Percentiles rank a stretch among this genome's conserved stretches.
These are phyloP conservation scores for Pangasius sanitwongsei DNA, from an alignment of 2,797 vertebrate genomes.

Conservation along the genomic window DNA sequence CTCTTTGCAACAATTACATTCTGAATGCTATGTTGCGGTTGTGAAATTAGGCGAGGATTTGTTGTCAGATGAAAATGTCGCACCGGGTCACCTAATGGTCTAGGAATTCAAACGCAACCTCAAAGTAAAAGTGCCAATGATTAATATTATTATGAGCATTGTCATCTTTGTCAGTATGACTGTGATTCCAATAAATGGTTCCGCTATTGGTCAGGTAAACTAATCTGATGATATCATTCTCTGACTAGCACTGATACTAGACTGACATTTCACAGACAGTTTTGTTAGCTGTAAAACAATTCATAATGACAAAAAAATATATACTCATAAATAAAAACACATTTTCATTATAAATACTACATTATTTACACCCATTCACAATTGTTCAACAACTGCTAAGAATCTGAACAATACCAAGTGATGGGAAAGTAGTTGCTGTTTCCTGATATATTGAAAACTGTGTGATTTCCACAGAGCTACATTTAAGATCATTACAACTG, in stretches of 20 bases:
- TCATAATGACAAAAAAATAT: neutral
- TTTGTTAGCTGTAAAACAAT: neutral
- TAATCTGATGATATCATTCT: neutral
- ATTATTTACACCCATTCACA: slow-evolving; percentile 35
- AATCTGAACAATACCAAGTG: slow-evolving; percentile 6
- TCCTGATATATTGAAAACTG: neutral
- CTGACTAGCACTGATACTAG: neutral
- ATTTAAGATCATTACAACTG: neutral
- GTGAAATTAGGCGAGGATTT: neutral
- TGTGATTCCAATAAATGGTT: neutral
- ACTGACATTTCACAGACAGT: slow-evolving; percentile 4
- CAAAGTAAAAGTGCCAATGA: neutral
- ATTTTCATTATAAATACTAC: slow-evolving; percentile 7
- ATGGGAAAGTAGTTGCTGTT: neutral
- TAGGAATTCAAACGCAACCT: neutral
- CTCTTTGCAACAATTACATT: neutral
- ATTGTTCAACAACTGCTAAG: neutral
- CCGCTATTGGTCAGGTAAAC: neutral
- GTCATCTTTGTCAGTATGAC: neutral
- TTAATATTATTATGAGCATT: neutral
- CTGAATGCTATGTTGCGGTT: neutral
- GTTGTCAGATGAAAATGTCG: neutral
- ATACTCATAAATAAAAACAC: slow-evolving; percentile 11
- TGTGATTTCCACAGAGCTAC: neutral
- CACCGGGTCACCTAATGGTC: neutral